Conservation (phyloP, 1,140 invertebrate species). For the Trypoxylus dichotomus region DNA sequence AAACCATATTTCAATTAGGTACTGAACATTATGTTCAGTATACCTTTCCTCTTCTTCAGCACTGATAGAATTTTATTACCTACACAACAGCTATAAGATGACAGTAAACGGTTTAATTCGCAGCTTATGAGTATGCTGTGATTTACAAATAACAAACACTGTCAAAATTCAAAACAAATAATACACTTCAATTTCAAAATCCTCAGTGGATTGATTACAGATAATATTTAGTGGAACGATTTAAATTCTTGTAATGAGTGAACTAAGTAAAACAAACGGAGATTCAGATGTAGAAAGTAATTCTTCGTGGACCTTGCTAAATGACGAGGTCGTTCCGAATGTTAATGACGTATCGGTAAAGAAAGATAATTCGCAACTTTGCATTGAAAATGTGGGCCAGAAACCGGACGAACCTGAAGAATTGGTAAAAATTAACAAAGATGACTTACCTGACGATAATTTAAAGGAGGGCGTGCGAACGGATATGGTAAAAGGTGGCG, state of each 20-base stretch:
- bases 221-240: neutral
- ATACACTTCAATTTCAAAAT: constrained; percentile 14
- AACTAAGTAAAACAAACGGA: neutral
- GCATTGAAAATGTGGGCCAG: neutral
- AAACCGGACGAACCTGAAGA: neutral
- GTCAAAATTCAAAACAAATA: constrained; percentile 12
- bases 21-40: too few species aligned
- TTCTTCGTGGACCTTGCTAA: constrained; percentile 27
- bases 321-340: neutral
- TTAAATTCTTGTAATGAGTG: constrained; percentile 21
- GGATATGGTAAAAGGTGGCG: neutral
- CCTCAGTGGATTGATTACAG: constrained; percentile 10
- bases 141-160: constrained; percentile 10
- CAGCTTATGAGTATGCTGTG: neutral
- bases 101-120: too few species aligned
- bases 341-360: neutral
- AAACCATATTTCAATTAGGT: too few species aligned
- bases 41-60: too few species aligned
- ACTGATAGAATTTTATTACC: neutral
- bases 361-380: neutral
- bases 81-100: neutral
- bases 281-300: constrained; percentile 29
- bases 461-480: neutral
- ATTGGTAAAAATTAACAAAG: neutral
- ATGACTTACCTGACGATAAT: neutral